Base-by-base conservation (phyloP, 2,113 vertebrate species). In the Orycteropus afer region DNA sequence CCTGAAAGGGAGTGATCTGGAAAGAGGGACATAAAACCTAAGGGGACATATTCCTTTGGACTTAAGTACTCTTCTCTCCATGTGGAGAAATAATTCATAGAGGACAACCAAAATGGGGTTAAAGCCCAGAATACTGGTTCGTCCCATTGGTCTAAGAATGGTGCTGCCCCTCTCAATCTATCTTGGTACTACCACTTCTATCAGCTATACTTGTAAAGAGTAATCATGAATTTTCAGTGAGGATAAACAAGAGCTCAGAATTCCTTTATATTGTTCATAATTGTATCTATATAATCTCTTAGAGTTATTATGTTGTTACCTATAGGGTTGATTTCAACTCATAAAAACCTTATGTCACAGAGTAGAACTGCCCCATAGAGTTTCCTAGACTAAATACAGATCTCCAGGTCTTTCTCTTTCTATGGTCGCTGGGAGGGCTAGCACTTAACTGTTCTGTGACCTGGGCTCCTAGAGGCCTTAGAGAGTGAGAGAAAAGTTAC, bases 111-210 rank as follows among this genome's bases (percentile, higher is more conserved):
- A 2, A 1, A 23, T 14, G 13, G n/a, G 53, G 2, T 13, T 47
- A 15, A 34, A 85, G 32, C 5, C 42, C 2, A 29, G 69, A 45
- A 51, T 8, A 76, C 7, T 37, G 32, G 2, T 74, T 37, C 10
- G n/a, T n/a, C 27, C 79, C 13, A 8, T 37, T 20, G 17, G 29
- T 84, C 53, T 78, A 32, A 67, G 25, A 18, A 47, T 63, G 37
- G 2, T 57, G 1, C 5, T 61, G 14, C 13, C 10, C 2, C 0
- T 80, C 14, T 49, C 45, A 77, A 76, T 47, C 32, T 15, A 1
- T 34, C 27, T n/a, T 55, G 7, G 8, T 27, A 10, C 6, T 1
- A 67, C 22, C 37, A 40, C 7, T 47, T 23, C 74, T 15, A 45
- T 32, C 18, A 65, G 22, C 5, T 63, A 47, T 74, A 29, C 17